These are phyloP conservation scores for Platycheirus albimanus DNA, from an alignment of 2,888 invertebrate genomes.

Conservation along the genomic window DNA sequence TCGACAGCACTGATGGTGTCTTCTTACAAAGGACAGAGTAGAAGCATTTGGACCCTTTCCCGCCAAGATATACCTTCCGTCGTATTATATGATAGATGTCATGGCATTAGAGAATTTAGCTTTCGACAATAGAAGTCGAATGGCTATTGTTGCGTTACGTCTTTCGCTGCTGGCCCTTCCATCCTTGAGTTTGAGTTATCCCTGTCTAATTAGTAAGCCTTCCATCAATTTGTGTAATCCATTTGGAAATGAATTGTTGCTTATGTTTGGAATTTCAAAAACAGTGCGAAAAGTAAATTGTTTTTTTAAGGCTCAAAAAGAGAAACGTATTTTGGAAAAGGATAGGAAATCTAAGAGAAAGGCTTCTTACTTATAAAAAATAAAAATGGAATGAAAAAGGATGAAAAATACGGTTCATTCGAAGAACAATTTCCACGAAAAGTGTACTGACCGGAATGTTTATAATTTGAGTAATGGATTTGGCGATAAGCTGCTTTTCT, in stretches of 20 bases:
- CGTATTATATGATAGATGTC: conserved; percentile 28
- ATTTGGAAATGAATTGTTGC: conserved; percentile 52
- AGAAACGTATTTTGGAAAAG: conserved; percentile 9
- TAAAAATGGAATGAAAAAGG: no score
- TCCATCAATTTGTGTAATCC: conserved; percentile 66
- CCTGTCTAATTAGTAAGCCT: conserved; percentile 62
- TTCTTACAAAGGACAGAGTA: conserved; percentile 24
- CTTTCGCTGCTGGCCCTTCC: conserved; percentile 26
- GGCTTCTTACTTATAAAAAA: not conserved
- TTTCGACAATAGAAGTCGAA: conserved; percentile 26
- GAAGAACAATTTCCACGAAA: conserved; percentile 7
- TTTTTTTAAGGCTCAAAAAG: conserved; percentile 19
- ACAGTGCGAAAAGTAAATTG: conserved; percentile 34
- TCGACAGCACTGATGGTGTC: conserved; percentile 45
- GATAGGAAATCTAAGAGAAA: conserved; percentile 12
- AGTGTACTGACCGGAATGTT: conserved; percentile 23
- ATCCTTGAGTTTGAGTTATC: conserved; percentile 29
- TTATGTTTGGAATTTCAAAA: conserved; percentile 43
- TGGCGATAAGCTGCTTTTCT: conserved; percentile 18
- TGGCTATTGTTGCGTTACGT: conserved; percentile 43
- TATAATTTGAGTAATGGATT: conserved; percentile 18
- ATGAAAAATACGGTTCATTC: not conserved
- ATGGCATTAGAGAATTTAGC: conserved; percentile 48
- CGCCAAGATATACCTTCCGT: conserved; percentile 1
- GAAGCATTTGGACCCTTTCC: conserved; percentile 49